Evolutionary conservation across 2,113 vertebrate genomes (phyloP), one percentile per base, ranked within the genome.

Genomic region (Rattus rattus): DNA sequence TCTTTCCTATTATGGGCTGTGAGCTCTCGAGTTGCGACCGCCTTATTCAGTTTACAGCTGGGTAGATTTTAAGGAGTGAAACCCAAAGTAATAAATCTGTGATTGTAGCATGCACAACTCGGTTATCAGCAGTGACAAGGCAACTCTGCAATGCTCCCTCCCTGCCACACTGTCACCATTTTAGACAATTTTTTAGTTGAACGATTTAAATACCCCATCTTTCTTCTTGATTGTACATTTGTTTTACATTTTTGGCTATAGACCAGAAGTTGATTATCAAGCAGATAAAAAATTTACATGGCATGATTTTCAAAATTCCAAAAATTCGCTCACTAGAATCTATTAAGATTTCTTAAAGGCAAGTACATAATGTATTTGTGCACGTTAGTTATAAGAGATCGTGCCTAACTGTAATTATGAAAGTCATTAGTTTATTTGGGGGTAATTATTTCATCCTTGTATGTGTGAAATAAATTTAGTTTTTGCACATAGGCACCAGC

Each of bases 351-450:
- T 79, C 67, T 93, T 86, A 92, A 97, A 77, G 86, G 84, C 52
- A 92, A 9, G 59, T 69, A 87, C 30, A 94, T 96, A 97, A 96
- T 56, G 3, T 85, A 94, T 75, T 63, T 67, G 19, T 22, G 83
- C 92, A 90, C 96, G 96, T 96, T 95, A 95, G 14, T 76, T 97
- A 77, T 88, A 92, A 96, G 88, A 94, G 89, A 91, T 90, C 87
- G 89, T 91, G 95, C 77, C 43, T 87, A 90, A 24, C 28, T 92
- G 22, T 90, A 14, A 91, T 76, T 97, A 93, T 76, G 17, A 14
- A 61, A 67, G 52, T 63, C 92, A 88, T 63, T 92, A 1, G 63
- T 75, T 98, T 94, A 63, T 24, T 30, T 94, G 87, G 91, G 0
- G n/a, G 28, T 22, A 76, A 56, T 43, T 91, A 86, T 49, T 5